Base-by-base conservation (phyloP, 2,797 vertebrate species). In the Chaetodon trifasciatus region DNA sequence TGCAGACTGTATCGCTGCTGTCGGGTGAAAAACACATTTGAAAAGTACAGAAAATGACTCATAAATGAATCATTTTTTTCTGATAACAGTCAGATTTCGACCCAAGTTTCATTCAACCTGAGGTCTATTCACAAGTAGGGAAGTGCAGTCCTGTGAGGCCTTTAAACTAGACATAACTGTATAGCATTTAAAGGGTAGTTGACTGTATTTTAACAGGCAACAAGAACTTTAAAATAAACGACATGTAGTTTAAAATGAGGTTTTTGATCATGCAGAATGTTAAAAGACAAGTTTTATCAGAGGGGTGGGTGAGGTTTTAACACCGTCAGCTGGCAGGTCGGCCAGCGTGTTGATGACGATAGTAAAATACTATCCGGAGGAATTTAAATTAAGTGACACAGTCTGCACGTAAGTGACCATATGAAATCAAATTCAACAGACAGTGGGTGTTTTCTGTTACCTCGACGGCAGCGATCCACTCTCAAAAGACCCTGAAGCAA, bases 401-500 rank as follows among this genome's bases (percentile, higher is more conserved):
- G 15, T 19, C 17, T 8, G 2, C n/a, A 44, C 42, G 4, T 3
- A 32, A 32, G 28, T 32, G 28, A 32, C 28, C 28, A 32, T 3
- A 32, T 32, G 28, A 32, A 32, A 3, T 32, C 28, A 32, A 32
- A 44, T 56, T 11, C 0, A 28, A 32, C 37, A 8, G 23, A 37
- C 32, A 3, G 2, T 17, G 68, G 0, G 28, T 7, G 24, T 11
- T 35, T 70, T 52, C 28, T 50, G 13, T 47, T 39, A 9, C 12
- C 68, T n/a, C 6, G 0, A 67, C 77, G 65, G 84, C 76, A 84
- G 70, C 15, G 10, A 55, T 55, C 49, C 46, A 5, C 49, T 37
- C 72, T 66, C 3, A 24, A 13, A 24, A 35, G 16, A 63, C 16
- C 3, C 55, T 21, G 47, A 44, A 52, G n/a, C 55, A 46, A 52